Percentiles rank a stretch among this genome's conserved stretches.
These are phyloP conservation scores for Nephotettix cincticeps DNA, from an alignment of 1,140 invertebrate genomes.

Conservation along the genomic window DNA sequence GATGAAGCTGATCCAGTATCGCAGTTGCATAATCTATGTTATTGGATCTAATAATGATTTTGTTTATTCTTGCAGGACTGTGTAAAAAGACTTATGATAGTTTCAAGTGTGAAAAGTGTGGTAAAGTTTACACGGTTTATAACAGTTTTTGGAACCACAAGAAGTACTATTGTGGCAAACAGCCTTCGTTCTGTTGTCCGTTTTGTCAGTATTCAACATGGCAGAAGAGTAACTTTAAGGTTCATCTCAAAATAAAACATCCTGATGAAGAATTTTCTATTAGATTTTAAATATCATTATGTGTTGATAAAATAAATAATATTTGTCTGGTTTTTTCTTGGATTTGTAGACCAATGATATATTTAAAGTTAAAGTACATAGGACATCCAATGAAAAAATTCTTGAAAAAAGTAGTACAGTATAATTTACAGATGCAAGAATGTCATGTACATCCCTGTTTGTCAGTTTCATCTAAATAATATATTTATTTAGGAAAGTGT, in stretches of 20 bases:
- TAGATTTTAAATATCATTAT: neutral
- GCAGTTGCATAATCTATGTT: too few relatives aligned
- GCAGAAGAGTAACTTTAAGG: constrained; percentile 37
- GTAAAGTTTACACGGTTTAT: constrained; percentile 76
- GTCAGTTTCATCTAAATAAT: too few relatives aligned
- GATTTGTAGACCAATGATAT: neutral
- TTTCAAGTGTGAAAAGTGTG: constrained; percentile 69
- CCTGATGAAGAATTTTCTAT: neutral
- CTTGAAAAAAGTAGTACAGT: too few relatives aligned
- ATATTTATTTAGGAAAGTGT: too few relatives aligned
- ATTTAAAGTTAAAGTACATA: too few relatives aligned
- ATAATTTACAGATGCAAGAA: too few relatives aligned
- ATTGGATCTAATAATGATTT: neutral
- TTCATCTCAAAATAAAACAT: constrained; percentile 27
- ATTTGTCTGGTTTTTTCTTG: neutral
- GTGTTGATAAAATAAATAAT: neutral
- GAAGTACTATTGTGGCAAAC: constrained; percentile 82
- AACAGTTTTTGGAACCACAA: constrained; percentile 77
- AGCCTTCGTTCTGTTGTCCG: constrained; percentile 74
- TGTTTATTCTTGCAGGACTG: constrained; percentile 5
- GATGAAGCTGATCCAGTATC: too few relatives aligned
- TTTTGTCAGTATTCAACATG: constrained; percentile 56
- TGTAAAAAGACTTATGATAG: constrained; percentile 6
- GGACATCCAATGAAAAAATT: too few relatives aligned
- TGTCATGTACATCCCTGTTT: too few relatives aligned